Evolutionary conservation across 2,888 invertebrate genomes (phyloP).

Genomic region (Rambutsinella grinnellia): DNA sequence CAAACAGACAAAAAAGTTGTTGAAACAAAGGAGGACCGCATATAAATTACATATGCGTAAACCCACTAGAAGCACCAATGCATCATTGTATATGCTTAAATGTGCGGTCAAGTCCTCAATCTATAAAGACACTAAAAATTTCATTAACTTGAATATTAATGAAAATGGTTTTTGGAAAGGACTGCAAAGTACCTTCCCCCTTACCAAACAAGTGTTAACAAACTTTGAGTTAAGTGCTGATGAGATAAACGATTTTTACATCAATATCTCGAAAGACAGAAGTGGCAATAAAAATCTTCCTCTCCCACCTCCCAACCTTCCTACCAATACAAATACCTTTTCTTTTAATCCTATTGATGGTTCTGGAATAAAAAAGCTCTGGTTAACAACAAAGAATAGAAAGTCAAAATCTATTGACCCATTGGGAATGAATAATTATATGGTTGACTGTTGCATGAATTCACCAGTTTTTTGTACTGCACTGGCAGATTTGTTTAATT

Average conservation of each 20-base stretch:
- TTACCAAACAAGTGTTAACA: neutral
- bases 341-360: too few relatives aligned
- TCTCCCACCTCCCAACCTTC: too few relatives aligned
- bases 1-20: neutral
- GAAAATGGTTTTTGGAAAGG: neutral
- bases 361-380: too few relatives aligned
- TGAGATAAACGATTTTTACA: conserved; percentile 1
- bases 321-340: neutral
- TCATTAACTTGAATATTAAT: neutral
- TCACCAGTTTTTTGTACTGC: neutral
- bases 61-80: too few relatives aligned
- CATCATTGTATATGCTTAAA: too few relatives aligned
- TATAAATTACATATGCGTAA: too few relatives aligned
- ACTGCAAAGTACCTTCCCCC: neutral
- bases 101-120: too few relatives aligned
- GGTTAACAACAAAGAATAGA: neutral
- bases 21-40: too few relatives aligned
- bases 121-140: too few relatives aligned
- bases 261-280: neutral
- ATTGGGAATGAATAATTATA: neutral
- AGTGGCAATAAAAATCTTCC: neutral
- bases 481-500: conserved; percentile 7
- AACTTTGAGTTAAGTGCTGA: neutral
- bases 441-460: neutral
- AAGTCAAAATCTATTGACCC: neutral